phyloP scores from a whole-genome alignment of 2,888 invertebrate genomes.

The Sipha maydis region DNA sequence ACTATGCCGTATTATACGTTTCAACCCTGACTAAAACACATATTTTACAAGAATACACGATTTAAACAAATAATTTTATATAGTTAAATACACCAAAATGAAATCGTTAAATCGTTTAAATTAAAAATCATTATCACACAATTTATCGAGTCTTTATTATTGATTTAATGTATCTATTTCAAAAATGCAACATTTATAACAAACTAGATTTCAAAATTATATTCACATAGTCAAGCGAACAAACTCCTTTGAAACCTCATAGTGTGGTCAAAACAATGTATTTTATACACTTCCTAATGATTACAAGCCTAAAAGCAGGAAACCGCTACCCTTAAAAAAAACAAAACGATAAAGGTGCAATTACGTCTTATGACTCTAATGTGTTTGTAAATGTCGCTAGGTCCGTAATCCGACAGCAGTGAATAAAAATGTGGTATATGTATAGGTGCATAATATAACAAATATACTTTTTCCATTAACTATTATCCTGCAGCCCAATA shows the following conservation, averaged over 20 bases:
- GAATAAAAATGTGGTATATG: neutral
- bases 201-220: no score
- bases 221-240: neutral
- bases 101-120: no score
- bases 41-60: no score
- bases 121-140: no score
- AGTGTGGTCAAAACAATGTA: neutral
- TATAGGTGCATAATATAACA: neutral
- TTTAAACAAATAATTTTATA: no score
- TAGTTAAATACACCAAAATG: no score
- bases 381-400: conserved; percentile 54
- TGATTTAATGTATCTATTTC: no score
- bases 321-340: conserved; percentile 31
- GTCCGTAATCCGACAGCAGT: conserved; percentile 17
- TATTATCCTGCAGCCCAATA: conserved; percentile 35
- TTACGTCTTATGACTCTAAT: conserved; percentile 51
- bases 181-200: no score
- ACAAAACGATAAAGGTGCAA: conserved; percentile 32
- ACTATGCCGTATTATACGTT: no score
- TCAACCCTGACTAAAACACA: no score
- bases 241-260: neutral
- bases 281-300: neutral
- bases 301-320: conserved; percentile 34
- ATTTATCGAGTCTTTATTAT: no score
- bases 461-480: conserved; percentile 35